Conservation (phyloP, 2,113 vertebrate genomes). For the Megaleporinus macrocephalus region DNA sequence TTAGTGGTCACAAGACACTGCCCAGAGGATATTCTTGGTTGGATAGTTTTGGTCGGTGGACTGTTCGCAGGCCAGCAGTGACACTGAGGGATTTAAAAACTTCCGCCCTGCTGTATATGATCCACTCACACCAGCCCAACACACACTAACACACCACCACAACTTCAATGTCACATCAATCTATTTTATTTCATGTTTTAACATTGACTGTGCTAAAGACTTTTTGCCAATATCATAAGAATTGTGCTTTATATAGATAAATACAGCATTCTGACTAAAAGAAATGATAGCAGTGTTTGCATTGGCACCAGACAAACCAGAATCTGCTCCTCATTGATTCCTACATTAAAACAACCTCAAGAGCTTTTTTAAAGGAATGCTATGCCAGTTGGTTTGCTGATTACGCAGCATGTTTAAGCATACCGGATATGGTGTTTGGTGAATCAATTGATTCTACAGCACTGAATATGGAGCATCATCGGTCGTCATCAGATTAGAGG, state of each 20-base stretch:
- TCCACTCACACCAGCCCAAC: too few species aligned
- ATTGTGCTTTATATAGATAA: too few species aligned
- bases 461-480: conserved; percentile 43
- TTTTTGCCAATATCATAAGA: too few species aligned
- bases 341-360: conserved; percentile 16
- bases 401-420: conserved; percentile 16
- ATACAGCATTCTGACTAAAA: neutral
- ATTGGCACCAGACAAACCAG: neutral
- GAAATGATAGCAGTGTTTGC: neutral
- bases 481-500: conserved; percentile 53
- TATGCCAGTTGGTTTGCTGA: conserved; percentile 28
- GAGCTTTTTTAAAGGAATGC: neutral
- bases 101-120: too few species aligned
- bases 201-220: neutral
- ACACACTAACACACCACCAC: too few species aligned
- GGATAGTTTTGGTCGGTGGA: too few species aligned
- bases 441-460: conserved; percentile 27
- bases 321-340: conserved; percentile 18
- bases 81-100: too few species aligned
- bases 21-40: too few species aligned
- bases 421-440: conserved; percentile 2
- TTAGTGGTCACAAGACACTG: too few species aligned
- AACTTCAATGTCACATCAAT: too few species aligned
- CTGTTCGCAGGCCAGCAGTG: too few species aligned
- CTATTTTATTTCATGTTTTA: too few species aligned